These are phyloP conservation scores for Oreohelix idahoensis DNA, from an alignment of 1,140 invertebrate species.

Conservation along the genomic window DNA sequence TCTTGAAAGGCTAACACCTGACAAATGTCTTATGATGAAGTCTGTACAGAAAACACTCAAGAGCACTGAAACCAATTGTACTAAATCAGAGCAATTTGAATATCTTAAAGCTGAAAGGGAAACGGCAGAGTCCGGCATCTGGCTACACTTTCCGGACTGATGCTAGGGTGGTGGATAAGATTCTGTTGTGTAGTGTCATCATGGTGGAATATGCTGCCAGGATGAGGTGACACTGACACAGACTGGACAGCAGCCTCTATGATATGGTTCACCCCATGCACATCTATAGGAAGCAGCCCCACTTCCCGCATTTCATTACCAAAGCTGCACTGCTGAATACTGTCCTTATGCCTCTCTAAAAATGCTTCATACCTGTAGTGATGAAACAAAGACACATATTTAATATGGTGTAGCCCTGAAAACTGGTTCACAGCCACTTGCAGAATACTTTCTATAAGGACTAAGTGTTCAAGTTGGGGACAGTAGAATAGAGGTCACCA, in stretches of 20 bases:
- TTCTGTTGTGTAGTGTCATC: background rate
- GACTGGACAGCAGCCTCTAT: conserved; percentile 17
- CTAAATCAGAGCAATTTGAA: no score
- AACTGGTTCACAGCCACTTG: no score
- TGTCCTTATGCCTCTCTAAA: conserved; percentile 27
- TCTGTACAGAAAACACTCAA: no score
- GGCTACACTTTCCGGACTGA: background rate
- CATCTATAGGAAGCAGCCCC: conserved; percentile 3
- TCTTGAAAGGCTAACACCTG: no score
- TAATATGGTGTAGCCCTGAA: no score
- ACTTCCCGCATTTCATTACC: background rate
- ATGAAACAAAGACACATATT: background rate
- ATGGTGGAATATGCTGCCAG: background rate
- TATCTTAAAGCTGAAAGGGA: background rate
- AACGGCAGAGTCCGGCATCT: background rate
- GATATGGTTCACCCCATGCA: background rate
- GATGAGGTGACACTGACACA: background rate
- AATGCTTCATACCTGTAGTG: conserved; percentile 12
- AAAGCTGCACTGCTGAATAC: conserved; percentile 15
- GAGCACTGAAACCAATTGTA: no score
- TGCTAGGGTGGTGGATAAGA: background rate
- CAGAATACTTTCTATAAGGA: no score
- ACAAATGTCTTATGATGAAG: no score
- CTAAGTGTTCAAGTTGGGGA: no score
- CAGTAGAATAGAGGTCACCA: no score